phyloP scores from a whole-genome alignment of 2,797 vertebrate species.

The Oophaga sylvatica region DNA sequence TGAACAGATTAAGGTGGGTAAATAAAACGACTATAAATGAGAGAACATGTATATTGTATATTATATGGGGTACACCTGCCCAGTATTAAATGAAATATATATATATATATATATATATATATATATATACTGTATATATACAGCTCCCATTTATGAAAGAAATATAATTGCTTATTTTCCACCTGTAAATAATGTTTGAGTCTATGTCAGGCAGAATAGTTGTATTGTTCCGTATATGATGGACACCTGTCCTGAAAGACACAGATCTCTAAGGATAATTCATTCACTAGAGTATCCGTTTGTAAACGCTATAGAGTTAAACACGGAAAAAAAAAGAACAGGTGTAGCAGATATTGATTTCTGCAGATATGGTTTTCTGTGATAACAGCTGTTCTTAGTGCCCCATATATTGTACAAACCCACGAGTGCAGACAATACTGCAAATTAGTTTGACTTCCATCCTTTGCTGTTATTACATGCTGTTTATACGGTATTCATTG shows the following conservation, averaged over 20 bases:
- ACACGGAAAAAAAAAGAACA: neutral
- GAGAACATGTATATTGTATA: too few species aligned
- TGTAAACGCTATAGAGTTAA: neutral
- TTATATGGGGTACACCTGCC: too few species aligned
- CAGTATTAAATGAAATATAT: too few species aligned
- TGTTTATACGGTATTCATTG: neutral
- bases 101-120: too few species aligned
- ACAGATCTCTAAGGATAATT: conserved; percentile 4
- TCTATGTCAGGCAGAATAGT: neutral
- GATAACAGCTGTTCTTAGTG: neutral
- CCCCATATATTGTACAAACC: neutral
- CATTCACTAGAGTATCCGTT: neutral
- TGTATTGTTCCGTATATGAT: neutral
- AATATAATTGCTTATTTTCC: too few species aligned
- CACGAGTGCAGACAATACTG: neutral
- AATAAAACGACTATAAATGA: too few species aligned
- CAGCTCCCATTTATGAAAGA: too few species aligned
- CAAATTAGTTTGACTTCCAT: neutral
- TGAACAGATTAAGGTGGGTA: too few species aligned
- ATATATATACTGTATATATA: too few species aligned
- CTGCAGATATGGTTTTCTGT: neutral
- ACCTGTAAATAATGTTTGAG: too few species aligned
- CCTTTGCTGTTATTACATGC: neutral
- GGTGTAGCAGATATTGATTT: neutral
- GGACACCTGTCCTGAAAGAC: neutral